Conservation (phyloP, 2,888 invertebrate species). For the Anthophora plumipes region DNA sequence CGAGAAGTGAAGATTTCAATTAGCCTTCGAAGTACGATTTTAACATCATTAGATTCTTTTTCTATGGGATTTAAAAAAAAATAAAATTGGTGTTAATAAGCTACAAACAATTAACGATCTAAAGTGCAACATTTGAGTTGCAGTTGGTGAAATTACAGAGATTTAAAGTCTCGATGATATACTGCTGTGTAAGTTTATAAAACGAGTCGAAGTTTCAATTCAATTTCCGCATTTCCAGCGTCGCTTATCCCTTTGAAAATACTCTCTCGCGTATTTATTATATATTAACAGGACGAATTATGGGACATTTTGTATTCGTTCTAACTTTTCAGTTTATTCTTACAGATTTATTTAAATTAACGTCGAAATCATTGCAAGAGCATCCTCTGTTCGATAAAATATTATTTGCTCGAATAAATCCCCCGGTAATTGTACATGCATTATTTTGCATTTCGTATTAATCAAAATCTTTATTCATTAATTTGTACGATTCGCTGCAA, state of each 20-base stretch:
- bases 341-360: not conserved
- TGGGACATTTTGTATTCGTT: not conserved
- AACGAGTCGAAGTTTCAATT: conserved; percentile 9
- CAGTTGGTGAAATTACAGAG: not conserved
- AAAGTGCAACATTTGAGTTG: no score
- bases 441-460: conserved; percentile 8
- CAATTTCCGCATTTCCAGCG: not conserved
- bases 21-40: no score
- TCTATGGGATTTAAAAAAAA: no score
- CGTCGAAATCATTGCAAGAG: not conserved
- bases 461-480: not conserved
- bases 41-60: no score
- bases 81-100: no score
- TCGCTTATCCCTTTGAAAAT: not conserved
- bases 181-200: not conserved
- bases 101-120: no score
- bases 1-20: no score
- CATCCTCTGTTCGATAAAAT: not conserved
- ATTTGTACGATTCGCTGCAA: no score
- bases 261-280: not conserved
- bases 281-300: not conserved
- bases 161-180: conserved; percentile 1
- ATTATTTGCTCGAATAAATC: not conserved
- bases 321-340: not conserved
- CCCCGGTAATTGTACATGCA: not conserved